phyloP scores from a whole-genome alignment of 2,888 invertebrate genomes.

The Tiliacea aurago region DNA sequence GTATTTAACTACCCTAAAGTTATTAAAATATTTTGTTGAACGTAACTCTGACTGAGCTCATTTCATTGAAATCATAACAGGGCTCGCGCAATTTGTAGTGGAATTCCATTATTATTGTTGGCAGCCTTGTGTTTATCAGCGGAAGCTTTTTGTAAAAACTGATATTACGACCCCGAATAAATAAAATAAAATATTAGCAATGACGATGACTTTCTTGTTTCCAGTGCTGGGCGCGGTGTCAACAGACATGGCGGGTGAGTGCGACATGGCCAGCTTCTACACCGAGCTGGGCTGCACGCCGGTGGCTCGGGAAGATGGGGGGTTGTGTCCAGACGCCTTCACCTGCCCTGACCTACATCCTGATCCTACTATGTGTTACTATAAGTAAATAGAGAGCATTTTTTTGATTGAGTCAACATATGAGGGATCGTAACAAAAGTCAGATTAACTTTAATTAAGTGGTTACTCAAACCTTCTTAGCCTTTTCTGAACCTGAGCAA shows the following conservation, averaged over 20 bases:
- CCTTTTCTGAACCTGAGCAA: not conserved
- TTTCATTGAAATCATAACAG: not conserved
- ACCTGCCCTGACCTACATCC: constrained; percentile 84
- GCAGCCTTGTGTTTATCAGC: too few species aligned
- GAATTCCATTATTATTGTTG: not conserved
- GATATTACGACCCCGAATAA: too few species aligned
- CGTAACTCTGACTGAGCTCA: not conserved
- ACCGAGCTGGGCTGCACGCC: constrained; percentile 83
- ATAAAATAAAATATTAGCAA: not conserved
- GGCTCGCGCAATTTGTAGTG: not conserved
- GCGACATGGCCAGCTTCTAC: constrained; percentile 83
- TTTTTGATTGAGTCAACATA: not conserved
- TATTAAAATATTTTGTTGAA: constrained; percentile 6
- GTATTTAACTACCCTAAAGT: not conserved
- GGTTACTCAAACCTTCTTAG: not conserved
- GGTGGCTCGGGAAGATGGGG: constrained; percentile 67
- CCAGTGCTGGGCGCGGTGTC: constrained; percentile 71
- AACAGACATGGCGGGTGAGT: constrained; percentile 81
- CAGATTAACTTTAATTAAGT: not conserved
- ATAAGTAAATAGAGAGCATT: constrained; percentile 73
- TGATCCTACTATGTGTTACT: constrained; percentile 81
- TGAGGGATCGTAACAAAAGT: not conserved
- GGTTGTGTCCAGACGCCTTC: constrained; percentile 81
- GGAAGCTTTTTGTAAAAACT: too few species aligned
- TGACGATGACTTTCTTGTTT: constrained; percentile 41